These are phyloP conservation scores for Vipera latastei DNA, from an alignment of 2,797 vertebrate species.

Conservation along the genomic window DNA sequence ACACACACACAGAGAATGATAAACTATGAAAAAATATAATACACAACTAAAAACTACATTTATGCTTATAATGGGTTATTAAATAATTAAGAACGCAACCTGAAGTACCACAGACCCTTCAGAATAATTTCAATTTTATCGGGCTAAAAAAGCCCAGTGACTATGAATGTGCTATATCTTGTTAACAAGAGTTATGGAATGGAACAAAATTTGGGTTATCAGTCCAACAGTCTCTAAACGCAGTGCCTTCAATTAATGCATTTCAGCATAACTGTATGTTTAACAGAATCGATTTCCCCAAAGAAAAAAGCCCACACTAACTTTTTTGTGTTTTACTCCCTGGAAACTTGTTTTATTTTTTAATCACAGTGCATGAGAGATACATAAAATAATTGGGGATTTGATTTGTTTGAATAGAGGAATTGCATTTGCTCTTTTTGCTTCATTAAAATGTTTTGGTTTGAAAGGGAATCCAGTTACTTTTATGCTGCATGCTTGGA, in stretches of 20 bases:
- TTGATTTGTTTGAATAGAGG: constrained; percentile 73
- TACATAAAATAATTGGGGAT: constrained; percentile 79
- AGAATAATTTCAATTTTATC: constrained; percentile 76
- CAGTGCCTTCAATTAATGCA: constrained; percentile 74
- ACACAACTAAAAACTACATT: constrained; percentile 79
- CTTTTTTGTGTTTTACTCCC: constrained; percentile 71
- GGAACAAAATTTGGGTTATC: constrained; percentile 69
- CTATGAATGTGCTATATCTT: constrained; percentile 78
- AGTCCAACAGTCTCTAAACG: constrained; percentile 70
- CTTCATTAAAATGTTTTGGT: constrained; percentile 67
- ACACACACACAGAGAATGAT: constrained; percentile 74
- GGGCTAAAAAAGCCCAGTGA: constrained; percentile 88
- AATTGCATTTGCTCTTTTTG: constrained; percentile 69
- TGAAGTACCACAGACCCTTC: constrained; percentile 89
- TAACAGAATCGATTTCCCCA: constrained; percentile 64
- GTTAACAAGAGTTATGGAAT: constrained; percentile 65
- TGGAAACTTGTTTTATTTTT: constrained; percentile 64
- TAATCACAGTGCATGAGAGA: constrained; percentile 92
- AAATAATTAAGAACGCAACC: constrained; percentile 92
- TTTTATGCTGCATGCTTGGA: constrained; percentile 66
- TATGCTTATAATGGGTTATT: constrained; percentile 82
- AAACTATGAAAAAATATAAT: constrained; percentile 78
- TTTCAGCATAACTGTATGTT: constrained; percentile 71
- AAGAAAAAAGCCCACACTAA: constrained; percentile 72
- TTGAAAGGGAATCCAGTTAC: constrained; percentile 69